A percentile compares a stretch with the other conserved stretches of the same genome.
phyloP scores from a whole-genome alignment of 2,797 vertebrate genomes.

The Malurus splendens region DNA sequence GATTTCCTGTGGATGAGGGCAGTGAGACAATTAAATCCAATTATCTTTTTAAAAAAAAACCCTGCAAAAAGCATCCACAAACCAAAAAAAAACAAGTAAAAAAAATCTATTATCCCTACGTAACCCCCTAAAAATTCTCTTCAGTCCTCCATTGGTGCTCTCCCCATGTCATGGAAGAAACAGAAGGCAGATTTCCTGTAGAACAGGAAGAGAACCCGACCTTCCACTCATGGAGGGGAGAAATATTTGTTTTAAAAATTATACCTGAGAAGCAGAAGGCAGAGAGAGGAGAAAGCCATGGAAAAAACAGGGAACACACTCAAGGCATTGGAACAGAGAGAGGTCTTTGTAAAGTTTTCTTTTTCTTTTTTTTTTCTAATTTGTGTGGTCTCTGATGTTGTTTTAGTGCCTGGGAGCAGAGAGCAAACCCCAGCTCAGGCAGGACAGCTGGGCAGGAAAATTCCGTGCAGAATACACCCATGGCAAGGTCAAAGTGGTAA shows the following conservation, averaged over 20 bases:
- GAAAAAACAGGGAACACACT: background rate
- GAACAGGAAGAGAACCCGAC: background rate
- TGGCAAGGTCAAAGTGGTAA: background rate
- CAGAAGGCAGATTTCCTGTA: background rate
- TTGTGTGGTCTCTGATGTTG: background rate
- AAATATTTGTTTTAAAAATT: background rate
- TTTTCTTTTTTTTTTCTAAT: no score
- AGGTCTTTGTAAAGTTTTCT: background rate
- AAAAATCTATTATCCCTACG: rapidly evolving
- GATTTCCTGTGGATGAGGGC: background rate
- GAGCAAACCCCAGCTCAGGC: background rate
- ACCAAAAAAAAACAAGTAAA: background rate
- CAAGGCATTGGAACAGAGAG: background rate
- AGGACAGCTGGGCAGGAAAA: background rate
- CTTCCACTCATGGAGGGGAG: background rate
- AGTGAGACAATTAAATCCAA: background rate
- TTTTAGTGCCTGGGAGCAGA: background rate
- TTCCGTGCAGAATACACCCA: background rate
- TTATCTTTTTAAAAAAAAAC: background rate
- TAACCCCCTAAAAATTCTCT: background rate
- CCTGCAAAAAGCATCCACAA: rapidly evolving
- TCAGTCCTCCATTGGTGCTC: background rate
- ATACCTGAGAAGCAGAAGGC: background rate
- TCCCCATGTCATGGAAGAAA: background rate
- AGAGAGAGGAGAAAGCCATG: rapidly evolving